A percentile compares a stretch with the other conserved stretches of the same genome.
Evolutionary conservation across 37 sponge, comb jelly and placozoan species (phyloP).

Genomic region (Halisarca cf. caerulea): DNA sequence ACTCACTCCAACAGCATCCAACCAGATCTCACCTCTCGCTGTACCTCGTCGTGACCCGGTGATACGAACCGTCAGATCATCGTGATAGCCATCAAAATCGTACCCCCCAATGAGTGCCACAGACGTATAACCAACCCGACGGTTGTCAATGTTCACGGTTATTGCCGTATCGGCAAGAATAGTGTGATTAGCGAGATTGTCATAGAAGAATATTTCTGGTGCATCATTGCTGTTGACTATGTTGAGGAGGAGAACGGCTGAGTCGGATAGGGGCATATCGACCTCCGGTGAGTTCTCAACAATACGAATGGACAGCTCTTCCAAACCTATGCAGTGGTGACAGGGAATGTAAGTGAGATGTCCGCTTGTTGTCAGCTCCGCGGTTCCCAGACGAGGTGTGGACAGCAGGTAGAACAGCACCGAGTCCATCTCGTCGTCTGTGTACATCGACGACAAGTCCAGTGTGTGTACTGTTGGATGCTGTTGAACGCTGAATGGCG

Average conservation of each 20-base stretch:
- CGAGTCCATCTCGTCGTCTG: slow-evolving; percentile 60
- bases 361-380: slow-evolving; percentile 45
- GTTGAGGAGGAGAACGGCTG: slow-evolving; percentile 26
- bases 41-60: slow-evolving; percentile 13
- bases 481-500: slow-evolving; percentile 29
- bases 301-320: slow-evolving; percentile 40
- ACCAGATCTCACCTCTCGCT: slow-evolving; percentile 29
- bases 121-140: slow-evolving; percentile 25
- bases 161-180: background rate
- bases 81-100: slow-evolving; percentile 72
- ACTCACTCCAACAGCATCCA: slow-evolving; percentile 48
- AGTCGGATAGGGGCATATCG: slow-evolving; percentile 38
- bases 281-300: slow-evolving; percentile 49
- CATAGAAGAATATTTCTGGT: slow-evolving; percentile 58
- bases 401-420: slow-evolving; percentile 66
- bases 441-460: slow-evolving; percentile 36
- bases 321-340: slow-evolving; percentile 67
- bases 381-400: slow-evolving; percentile 55
- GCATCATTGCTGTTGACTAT: slow-evolving; percentile 54
- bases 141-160: slow-evolving; percentile 45
- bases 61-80: slow-evolving; percentile 41
- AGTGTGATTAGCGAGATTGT: background rate
- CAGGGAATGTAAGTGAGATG: slow-evolving; percentile 72
- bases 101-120: slow-evolving; percentile 58
- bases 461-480: background rate